Evolutionary conservation across 2,113 vertebrate species (phyloP).

Genomic region (Oryzias curvinotus): DNA sequence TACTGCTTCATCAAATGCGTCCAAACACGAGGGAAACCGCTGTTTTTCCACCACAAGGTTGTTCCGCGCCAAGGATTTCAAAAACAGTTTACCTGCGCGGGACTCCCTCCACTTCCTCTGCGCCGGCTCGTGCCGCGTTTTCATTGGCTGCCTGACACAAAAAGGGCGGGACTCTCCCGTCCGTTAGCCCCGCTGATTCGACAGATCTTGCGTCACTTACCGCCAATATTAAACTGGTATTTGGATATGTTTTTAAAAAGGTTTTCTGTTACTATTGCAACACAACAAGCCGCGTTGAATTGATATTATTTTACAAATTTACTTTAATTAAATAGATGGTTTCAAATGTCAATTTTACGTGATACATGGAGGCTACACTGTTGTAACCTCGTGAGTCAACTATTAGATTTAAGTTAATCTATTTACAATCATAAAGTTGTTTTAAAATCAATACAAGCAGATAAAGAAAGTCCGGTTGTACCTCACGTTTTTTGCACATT

Average conservation of each 20-base stretch:
- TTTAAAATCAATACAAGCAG: too few species aligned
- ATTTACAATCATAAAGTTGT: too few species aligned
- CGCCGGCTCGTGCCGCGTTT: slow-evolving; percentile 18
- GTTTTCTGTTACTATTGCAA: background rate
- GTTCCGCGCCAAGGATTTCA: slow-evolving; percentile 83
- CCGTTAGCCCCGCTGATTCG: slow-evolving; percentile 54
- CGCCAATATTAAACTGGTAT: slow-evolving; percentile 43
- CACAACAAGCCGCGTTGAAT: too few species aligned
- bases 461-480: too few species aligned
- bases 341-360: too few species aligned
- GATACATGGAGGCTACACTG: too few species aligned
- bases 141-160: slow-evolving; percentile 52
- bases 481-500: too few species aligned
- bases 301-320: too few species aligned
- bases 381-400: too few species aligned
- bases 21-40: background rate
- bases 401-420: too few species aligned
- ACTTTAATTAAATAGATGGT: too few species aligned
- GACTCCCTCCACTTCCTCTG: slow-evolving; percentile 55
- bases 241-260: slow-evolving; percentile 28
- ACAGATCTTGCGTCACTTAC: slow-evolving; percentile 61
- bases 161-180: slow-evolving; percentile 48
- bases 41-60: background rate
- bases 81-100: slow-evolving; percentile 79
- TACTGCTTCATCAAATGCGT: background rate